phyloP scores from a whole-genome alignment of 2,888 invertebrate species.

The Lingula anatina region DNA sequence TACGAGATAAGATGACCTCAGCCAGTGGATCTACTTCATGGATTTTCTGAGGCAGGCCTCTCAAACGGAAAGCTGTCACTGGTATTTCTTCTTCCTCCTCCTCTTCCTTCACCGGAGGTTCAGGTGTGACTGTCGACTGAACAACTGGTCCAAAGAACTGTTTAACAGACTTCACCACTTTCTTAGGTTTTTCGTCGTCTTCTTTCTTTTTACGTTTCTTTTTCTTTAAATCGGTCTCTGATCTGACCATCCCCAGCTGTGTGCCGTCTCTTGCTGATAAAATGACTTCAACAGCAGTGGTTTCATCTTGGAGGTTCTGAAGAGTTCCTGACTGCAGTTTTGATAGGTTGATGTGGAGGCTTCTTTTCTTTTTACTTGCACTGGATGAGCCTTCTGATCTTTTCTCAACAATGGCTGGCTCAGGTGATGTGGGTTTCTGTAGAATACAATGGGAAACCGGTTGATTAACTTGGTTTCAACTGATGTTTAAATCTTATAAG shows the following conservation, averaged over 20 bases:
- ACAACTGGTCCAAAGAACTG: conserved; percentile 46
- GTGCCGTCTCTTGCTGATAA: conserved; percentile 7
- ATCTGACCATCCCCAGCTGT: not conserved
- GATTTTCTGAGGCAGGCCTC: conserved; percentile 26
- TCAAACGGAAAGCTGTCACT: conserved; percentile 29
- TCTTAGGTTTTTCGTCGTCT: conserved; percentile 12
- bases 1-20: conserved; percentile 37
- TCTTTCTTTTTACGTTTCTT: conserved; percentile 7
- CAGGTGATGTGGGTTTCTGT: no score
- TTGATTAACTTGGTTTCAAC: no score
- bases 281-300: conserved; percentile 28
- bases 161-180: conserved; percentile 29
- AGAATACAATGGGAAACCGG: no score
- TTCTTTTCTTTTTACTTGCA: conserved; percentile 16
- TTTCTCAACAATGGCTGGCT: no score
- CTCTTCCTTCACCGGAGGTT: conserved; percentile 11
- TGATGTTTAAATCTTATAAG: no score
- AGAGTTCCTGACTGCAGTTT: conserved; percentile 36
- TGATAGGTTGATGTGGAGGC: conserved; percentile 33
- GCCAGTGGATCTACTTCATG: conserved; percentile 35
- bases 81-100: conserved; percentile 26
- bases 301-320: conserved; percentile 32
- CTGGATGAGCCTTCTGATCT: no score
- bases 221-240: conserved; percentile 12
- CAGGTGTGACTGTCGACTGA: conserved; percentile 16